Evolutionary conservation across 2,797 vertebrate genomes (phyloP), one percentile per base, ranked within the genome.

Genomic region (Carduelis carduelis): DNA sequence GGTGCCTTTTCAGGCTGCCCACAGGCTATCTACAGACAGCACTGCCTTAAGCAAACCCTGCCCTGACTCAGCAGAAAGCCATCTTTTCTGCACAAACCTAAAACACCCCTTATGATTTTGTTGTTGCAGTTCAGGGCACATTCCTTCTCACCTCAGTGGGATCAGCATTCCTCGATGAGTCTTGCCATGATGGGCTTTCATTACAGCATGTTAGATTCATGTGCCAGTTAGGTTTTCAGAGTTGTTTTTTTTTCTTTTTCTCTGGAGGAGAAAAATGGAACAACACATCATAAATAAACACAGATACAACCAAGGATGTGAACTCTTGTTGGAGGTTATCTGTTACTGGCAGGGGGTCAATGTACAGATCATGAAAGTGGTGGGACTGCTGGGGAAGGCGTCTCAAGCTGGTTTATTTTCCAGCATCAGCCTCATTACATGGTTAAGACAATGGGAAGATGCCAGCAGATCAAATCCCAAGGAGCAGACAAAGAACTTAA

Each of bases 301-400:
- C 3, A 52, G 27, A 76, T 50, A 13, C 26, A 90, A 49, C 7
- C 49, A 34, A 72, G 24, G 34, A 47, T 59, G 83, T 44, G 68
- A 71, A 28, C 9, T 35, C n/a, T 70, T 49, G 2, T 49, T 76
- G n/a, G 75, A 74, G 18, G 52, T 70, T 47, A 11, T 16, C 9
- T 56, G 24, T 34, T 14, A 1, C n/a, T 34, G n/a, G 3, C 55
- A 1, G 0, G 9, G 21, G 21, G 9, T 56, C 53, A 24, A 34
- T 34, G 22, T 8, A 52, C 16, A 50, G 18, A 50, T 50, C 46
- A 47, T 13, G 9, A 50, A 50, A 7, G 16, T 11, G 17, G 28
- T 10, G 11, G 16, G 27, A 50, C 49, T 11, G 49, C 49, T 28
- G 49, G 16, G 49, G 17, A 50, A 50, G 1, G 2, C 3, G 4